phyloP scores from a whole-genome alignment of 1,140 invertebrate genomes.

The Drosophila quadrilineata region DNA sequence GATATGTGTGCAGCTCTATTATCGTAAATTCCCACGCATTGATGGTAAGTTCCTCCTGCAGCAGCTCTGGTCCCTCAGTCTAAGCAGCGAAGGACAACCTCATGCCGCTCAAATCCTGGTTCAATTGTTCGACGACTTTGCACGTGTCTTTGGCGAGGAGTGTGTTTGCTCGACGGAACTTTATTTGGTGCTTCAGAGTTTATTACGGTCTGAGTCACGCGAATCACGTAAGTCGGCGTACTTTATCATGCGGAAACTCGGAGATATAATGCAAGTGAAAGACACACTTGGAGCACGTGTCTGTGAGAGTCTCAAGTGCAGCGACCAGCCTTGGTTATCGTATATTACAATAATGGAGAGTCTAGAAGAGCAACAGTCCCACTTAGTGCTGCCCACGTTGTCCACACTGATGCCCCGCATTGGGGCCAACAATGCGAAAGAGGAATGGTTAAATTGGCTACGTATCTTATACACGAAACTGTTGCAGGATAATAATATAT shows the following conservation, averaged over 20 bases:
- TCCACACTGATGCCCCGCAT: conserved; percentile 47
- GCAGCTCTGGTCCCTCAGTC: conserved; percentile 50
- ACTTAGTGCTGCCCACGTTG: conserved; percentile 83
- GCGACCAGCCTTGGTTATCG: conserved; percentile 43
- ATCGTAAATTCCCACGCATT: conserved; percentile 37
- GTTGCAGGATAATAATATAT: conserved; percentile 81
- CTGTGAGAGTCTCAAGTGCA: conserved; percentile 31
- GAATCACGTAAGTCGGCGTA: conserved; percentile 54
- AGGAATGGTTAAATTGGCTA: conserved; percentile 74
- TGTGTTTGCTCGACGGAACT: conserved; percentile 26
- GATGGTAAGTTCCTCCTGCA: conserved; percentile 58
- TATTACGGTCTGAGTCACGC: conserved; percentile 46
- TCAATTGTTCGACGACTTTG: conserved; percentile 52
- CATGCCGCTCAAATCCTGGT: conserved; percentile 55
- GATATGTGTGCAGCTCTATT: conserved; percentile 60
- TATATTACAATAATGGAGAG: conserved; percentile 82
- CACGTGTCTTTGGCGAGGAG: conserved; percentile 31
- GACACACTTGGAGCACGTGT: neutral
- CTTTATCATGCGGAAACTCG: conserved; percentile 54
- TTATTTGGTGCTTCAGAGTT: conserved; percentile 16
- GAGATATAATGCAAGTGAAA: neutral
- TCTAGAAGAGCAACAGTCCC: conserved; percentile 85
- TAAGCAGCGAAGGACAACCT: conserved; percentile 42
- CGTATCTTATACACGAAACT: conserved; percentile 81
- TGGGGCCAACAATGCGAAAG: conserved; percentile 27